Percentiles rank a stretch among this genome's conserved stretches.
Evolutionary conservation across 2,797 vertebrate genomes (phyloP).

Genomic region (Agapornis canus): DNA sequence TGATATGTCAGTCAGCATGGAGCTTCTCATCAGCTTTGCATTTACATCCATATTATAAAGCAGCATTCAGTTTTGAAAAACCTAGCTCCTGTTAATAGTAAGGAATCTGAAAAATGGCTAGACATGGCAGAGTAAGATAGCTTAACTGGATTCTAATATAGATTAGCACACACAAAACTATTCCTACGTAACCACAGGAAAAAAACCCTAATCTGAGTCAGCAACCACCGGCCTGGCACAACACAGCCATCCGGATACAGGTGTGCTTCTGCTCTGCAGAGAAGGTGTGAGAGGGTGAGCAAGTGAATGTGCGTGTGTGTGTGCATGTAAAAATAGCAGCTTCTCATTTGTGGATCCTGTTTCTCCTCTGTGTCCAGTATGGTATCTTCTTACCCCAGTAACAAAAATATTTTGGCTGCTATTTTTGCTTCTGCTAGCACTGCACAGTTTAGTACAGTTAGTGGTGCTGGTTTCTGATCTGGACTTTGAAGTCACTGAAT

Average conservation of each 20-base stretch:
- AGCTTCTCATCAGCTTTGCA: background rate
- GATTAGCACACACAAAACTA: conserved; percentile 15
- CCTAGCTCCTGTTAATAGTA: conserved; percentile 14
- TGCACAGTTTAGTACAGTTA: background rate
- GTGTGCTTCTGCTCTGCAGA: background rate
- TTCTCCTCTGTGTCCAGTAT: background rate
- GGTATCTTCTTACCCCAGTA: background rate
- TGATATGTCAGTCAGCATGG: conserved; percentile 2
- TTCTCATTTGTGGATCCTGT: background rate
- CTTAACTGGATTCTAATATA: background rate
- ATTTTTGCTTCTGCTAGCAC: conserved; percentile 18
- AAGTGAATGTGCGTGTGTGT: background rate
- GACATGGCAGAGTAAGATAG: conserved; percentile 1
- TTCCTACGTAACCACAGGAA: background rate
- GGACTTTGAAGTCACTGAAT: background rate
- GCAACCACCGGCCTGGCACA: background rate
- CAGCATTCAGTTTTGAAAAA: conserved; percentile 10
- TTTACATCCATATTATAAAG: conserved; percentile 10
- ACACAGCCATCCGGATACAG: background rate
- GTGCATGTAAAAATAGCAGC: conserved; percentile 5
- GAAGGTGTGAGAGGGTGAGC: background rate
- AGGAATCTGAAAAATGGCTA: conserved; percentile 5
- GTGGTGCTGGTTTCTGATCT: background rate
- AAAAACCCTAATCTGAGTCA: background rate
- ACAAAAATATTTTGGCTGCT: conserved; percentile 6